A percentile compares a stretch with the other conserved stretches of the same genome.
Evolutionary conservation across 2,888 invertebrate genomes (phyloP).

Genomic region (Onchidella celtica): DNA sequence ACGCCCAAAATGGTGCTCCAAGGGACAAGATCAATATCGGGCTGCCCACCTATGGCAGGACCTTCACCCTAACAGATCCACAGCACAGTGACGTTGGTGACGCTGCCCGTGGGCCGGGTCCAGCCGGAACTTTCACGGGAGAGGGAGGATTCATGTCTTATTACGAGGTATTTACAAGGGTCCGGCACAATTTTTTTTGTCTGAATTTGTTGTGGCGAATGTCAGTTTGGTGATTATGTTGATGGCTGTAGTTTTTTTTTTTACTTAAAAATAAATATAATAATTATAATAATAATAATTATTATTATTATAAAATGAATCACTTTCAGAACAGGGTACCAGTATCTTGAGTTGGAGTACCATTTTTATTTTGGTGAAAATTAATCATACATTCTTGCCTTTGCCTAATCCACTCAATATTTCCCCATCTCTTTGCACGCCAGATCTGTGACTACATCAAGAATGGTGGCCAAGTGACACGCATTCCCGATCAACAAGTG

Average conservation of each 20-base stretch:
- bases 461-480: conserved; percentile 55
- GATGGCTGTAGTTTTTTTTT: background rate
- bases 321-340: too few species aligned
- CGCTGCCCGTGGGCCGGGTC: conserved; percentile 1
- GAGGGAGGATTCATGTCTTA: conserved; percentile 31
- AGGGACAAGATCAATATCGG: conserved; percentile 26
- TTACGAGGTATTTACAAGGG: conserved; percentile 35
- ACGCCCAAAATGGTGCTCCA: conserved; percentile 1
- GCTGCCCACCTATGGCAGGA: conserved; percentile 19
- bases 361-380: too few species aligned
- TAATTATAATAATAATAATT: background rate
- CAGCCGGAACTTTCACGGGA: conserved; percentile 25
- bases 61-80: conserved; percentile 27
- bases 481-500: conserved; percentile 53
- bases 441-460: conserved; percentile 62
- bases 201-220: too few species aligned
- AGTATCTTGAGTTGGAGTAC: too few species aligned
- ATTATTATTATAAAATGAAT: too few species aligned
- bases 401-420: too few species aligned
- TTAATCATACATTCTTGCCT: too few species aligned
- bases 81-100: background rate
- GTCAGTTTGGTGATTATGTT: background rate
- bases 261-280: background rate
- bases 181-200: too few species aligned
- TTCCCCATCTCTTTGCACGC: background rate